Evolutionary conservation across 2,888 invertebrate species (phyloP).

Genomic region (Plagodis pulveraria): DNA sequence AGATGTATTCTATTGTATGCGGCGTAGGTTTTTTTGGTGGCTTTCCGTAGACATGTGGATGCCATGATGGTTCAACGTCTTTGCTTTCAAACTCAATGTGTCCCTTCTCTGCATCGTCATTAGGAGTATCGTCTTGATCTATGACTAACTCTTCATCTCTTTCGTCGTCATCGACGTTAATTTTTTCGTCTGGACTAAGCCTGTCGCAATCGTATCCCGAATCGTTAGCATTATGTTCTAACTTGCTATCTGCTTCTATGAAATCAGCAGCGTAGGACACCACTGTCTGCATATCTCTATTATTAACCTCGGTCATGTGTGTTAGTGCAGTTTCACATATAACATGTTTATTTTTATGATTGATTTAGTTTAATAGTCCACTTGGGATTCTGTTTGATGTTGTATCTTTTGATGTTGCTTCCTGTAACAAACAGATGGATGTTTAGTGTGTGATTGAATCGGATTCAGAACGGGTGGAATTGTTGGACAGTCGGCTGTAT

Average conservation of each 20-base stretch:
- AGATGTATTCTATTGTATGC: slow-evolving; percentile 94
- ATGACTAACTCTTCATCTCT: slow-evolving; percentile 55
- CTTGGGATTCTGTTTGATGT: slow-evolving; percentile 39
- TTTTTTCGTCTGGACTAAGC: slow-evolving; percentile 62
- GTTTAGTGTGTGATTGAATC: slow-evolving; percentile 30
- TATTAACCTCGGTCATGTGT: slow-evolving; percentile 71
- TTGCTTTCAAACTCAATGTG: slow-evolving; percentile 43
- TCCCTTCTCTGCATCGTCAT: slow-evolving; percentile 39
- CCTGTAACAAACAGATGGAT: slow-evolving; percentile 43
- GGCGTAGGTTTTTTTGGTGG: slow-evolving; percentile 93
- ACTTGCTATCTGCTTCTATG: slow-evolving; percentile 54
- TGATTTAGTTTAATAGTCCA: slow-evolving; percentile 72
- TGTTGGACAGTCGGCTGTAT: neutral
- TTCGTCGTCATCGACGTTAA: slow-evolving; percentile 66
- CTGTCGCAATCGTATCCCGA: slow-evolving; percentile 56
- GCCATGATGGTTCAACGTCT: slow-evolving; percentile 87
- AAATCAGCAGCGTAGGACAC: slow-evolving; percentile 64
- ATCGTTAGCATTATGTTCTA: slow-evolving; percentile 53
- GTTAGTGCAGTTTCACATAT: slow-evolving; percentile 57
- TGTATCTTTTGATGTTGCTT: slow-evolving; percentile 38
- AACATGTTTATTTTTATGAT: slow-evolving; percentile 82
- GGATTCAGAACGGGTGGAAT: slow-evolving; percentile 29
- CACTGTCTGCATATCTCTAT: slow-evolving; percentile 75
- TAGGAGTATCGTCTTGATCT: slow-evolving; percentile 52
- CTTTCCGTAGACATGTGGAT: slow-evolving; percentile 94